Base-by-base conservation (phyloP, 2,888 invertebrate genomes). In the Cantharis rufa region DNA sequence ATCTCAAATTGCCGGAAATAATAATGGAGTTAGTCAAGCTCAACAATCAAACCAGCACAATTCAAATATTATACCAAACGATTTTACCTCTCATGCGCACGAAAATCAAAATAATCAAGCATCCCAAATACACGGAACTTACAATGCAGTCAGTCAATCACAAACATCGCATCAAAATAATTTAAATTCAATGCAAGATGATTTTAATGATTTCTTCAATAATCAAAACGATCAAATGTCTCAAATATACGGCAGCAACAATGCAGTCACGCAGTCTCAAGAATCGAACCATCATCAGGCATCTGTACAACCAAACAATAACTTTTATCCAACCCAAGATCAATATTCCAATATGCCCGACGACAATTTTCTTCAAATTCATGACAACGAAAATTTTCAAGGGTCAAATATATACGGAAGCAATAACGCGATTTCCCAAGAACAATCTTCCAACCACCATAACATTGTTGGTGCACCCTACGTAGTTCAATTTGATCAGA, bases 1-100 rank as follows among this genome's bases (percentile, higher is more conserved):
- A 69, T 68, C 78, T 11, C 78, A 78, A 73, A 62, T 78, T 68
- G n/a, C 15, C 16, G 78, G 78, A 32, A 73, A 28, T 13, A 24
- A 70, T 9, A 75, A 75, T 21, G 69, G 61, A 11, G 64, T 77
- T 18, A 71, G 69, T 24, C 77, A 77, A 69, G 16, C 64, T 13
- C 75, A 75, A 69, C 11, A 5, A 13, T 15, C 64, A 7, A 18
- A 18, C 9, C 13, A n/a, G n/a, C 21, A 69, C 10, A 62, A 3
- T 15, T n/a, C n/a, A 21, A 28, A 13, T 13, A 32, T 11, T 15
- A 5, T 2, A 11, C 13, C 15, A 11, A 18, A 18, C 63, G 63
- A 10, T 61, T 61, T 18, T 1, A 4, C 9, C 61, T 15, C 3
- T 15, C 15, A 62, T 9, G 9, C 9, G 9, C 48, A 18, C 1